phyloP scores from a whole-genome alignment of 1,140 invertebrate species.

The Sesamia nonagrioides region DNA sequence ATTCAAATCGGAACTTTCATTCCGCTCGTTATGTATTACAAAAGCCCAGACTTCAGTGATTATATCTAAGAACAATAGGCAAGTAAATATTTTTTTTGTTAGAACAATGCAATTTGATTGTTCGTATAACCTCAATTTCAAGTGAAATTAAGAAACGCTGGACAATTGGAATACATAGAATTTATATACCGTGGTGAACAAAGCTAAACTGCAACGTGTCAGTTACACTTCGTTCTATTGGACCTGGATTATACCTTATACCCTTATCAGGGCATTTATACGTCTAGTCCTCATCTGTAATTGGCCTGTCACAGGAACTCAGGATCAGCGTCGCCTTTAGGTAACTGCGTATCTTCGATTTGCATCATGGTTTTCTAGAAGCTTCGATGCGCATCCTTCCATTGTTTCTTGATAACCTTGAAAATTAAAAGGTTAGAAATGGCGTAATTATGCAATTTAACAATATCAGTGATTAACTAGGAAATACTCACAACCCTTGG shows the following conservation, averaged over 20 bases:
- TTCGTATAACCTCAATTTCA: not conserved
- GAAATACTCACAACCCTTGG: not conserved
- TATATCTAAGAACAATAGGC: not conserved
- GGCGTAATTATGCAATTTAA: no score
- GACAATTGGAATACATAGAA: constrained; percentile 39
- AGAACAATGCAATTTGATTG: not conserved
- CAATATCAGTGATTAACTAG: no score
- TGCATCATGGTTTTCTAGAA: not conserved
- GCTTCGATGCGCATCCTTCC: not conserved
- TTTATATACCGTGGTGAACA: constrained; percentile 10
- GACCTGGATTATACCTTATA: constrained; percentile 23
- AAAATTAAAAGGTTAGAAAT: not conserved
- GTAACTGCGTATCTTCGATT: not conserved
- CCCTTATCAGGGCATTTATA: not conserved
- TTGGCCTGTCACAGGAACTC: not conserved
- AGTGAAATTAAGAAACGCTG: constrained; percentile 8
- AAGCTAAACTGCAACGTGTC: constrained; percentile 43
- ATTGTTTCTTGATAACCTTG: constrained; percentile 1
- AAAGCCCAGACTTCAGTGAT: constrained; percentile 3
- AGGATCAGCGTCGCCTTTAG: not conserved
- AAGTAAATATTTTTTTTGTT: not conserved
- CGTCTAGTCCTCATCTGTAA: not conserved
- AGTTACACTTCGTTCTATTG: constrained; percentile 45
- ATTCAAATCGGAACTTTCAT: not conserved
- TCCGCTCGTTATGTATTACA: constrained; percentile 12